These are phyloP conservation scores for Oxygymnocypris stewartii DNA, from an alignment of 2,113 vertebrate genomes.

Conservation along the genomic window DNA sequence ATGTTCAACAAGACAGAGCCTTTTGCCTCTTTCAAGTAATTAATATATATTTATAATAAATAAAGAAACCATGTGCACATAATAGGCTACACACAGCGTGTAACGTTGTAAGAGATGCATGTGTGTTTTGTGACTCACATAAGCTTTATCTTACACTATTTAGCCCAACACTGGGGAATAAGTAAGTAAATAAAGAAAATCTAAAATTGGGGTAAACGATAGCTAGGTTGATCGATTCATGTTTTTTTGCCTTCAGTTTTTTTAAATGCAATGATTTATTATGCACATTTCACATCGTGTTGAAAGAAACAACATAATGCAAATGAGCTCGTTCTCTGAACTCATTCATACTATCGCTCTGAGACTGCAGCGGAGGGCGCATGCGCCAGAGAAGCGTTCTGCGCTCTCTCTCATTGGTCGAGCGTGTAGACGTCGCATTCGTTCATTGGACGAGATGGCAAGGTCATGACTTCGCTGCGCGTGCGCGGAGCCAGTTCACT, in stretches of 20 bases:
- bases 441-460: slow-evolving; percentile 66
- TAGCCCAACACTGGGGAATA: background rate
- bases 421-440: slow-evolving; percentile 70
- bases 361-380: slow-evolving; percentile 24
- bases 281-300: background rate
- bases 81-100: background rate
- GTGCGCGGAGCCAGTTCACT: slow-evolving; percentile 53
- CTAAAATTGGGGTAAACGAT: background rate
- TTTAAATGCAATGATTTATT: background rate
- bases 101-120: background rate
- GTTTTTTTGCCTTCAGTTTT: background rate
- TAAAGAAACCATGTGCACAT: background rate
- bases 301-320: background rate
- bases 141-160: background rate
- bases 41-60: background rate
- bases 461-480: slow-evolving; percentile 67
- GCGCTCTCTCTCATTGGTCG: slow-evolving; percentile 39
- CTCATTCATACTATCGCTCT: background rate
- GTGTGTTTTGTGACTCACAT: background rate
- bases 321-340: background rate
- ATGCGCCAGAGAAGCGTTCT: background rate
- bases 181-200: background rate
- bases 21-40: background rate
- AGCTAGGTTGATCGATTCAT: too few species aligned
- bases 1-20: too few species aligned